Evolutionary conservation across 2,113 vertebrate species (phyloP).

Genomic region (Notiomystis cincta): DNA sequence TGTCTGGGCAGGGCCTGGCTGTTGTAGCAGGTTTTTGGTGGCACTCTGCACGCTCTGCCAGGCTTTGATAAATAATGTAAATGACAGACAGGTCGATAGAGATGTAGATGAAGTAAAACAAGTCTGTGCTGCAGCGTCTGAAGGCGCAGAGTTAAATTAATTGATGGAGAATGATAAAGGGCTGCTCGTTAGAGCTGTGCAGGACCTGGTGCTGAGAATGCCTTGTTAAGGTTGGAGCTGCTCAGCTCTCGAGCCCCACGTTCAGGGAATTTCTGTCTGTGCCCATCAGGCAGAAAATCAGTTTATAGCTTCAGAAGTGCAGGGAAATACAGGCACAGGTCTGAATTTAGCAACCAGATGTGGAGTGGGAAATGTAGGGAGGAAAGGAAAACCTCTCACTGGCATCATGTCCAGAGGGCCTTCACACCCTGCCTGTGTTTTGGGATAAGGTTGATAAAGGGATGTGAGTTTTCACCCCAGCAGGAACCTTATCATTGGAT

Average conservation of each 20-base stretch:
- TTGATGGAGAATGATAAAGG: fast-evolving
- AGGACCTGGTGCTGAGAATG: neutral
- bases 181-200: neutral
- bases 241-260: neutral
- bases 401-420: neutral
- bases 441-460: neutral
- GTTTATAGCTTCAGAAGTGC: neutral
- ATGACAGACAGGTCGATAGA: neutral
- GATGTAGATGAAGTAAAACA: neutral
- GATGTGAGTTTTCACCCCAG: neutral
- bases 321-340: fast-evolving
- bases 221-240: neutral
- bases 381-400: neutral
- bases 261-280: neutral
- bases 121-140: neutral
- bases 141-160: neutral
- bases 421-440: neutral
- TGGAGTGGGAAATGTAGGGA: neutral
- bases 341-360: neutral
- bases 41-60: neutral
- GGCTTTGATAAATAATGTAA: neutral
- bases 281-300: neutral
- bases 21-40: fast-evolving
- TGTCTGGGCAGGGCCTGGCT: neutral
- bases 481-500: neutral